Evolutionary conservation across 2,888 invertebrate species (phyloP), one percentile per base, ranked within the genome.

Genomic region (Pharmacophagus antenor): DNA sequence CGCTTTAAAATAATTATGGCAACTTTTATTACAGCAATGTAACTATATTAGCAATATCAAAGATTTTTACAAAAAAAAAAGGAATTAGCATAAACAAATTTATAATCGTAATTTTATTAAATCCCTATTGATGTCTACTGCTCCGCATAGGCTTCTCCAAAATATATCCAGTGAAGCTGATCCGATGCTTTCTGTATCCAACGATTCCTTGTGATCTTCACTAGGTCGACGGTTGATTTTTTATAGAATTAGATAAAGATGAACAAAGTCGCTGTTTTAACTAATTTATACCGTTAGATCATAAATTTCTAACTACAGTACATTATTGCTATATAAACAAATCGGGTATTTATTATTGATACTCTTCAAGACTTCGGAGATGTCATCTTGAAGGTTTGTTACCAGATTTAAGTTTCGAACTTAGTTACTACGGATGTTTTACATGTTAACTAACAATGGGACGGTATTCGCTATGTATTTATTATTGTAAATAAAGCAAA

Each of bases 401-500:
- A 2, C 10, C 18, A 15, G 42, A 18, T 44, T 31, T 12, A 44
- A 50, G 46, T 51, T 37, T 47, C 31, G 44, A 56, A 47, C 50
- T 60, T 60, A 51, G 46, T 46, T 51, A 46, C 37, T 20, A 46
- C 51, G 20, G 44, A 49, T 27, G 3, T 49, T 54, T 53, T 42
- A 49, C 53, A 55, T 44, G n/a, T 47, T 31, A 17, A 1, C 25
- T 31, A 47, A 61, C 61, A 61, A 61, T 61, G 48, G 61, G 53
- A 56, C 56, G 51, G 61, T 52, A 52, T 61, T 56, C 42, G 56
- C 56, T n/a, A 56, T 56, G 56, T 61, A 48, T 61, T 53, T 61
- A 61, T 61, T 56, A 61, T 61, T 53, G 56, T 61, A 57, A 61
- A 61, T 61, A 61, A 61, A 61, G 56, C 56, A 61, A 57, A 52